These are phyloP conservation scores for Apantesis nais DNA, from an alignment of 2,888 invertebrate genomes.

Conservation along the genomic window DNA sequence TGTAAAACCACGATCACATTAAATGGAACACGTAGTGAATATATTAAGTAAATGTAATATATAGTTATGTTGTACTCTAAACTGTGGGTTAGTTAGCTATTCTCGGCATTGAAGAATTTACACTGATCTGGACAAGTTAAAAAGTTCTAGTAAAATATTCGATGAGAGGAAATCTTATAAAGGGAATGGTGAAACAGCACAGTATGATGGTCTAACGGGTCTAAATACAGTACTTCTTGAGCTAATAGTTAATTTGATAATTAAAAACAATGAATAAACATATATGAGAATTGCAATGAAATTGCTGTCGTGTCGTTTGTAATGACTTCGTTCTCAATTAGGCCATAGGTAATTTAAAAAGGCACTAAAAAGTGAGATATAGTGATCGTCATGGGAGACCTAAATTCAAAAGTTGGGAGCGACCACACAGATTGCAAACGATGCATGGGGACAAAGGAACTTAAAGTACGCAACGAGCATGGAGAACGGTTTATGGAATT, in stretches of 20 bases:
- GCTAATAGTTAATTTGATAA: too few species aligned
- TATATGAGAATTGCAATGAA: too few species aligned
- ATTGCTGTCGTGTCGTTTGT: too few species aligned
- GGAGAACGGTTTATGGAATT: not conserved
- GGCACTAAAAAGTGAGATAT: not conserved
- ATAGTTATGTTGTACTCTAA: not conserved
- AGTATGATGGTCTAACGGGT: too few species aligned
- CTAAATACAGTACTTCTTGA: too few species aligned
- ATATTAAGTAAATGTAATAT: not conserved
- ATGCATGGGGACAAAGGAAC: not conserved
- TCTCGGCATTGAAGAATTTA: not conserved
- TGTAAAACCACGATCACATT: constrained; percentile 23
- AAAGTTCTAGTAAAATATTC: too few species aligned
- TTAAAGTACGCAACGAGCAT: not conserved
- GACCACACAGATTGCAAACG: not conserved
- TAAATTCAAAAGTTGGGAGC: not conserved
- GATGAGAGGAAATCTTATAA: too few species aligned
- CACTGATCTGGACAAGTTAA: too few species aligned
- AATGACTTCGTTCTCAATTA: too few species aligned
- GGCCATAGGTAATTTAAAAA: too few species aligned
- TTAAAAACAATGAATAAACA: too few species aligned
- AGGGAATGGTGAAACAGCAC: too few species aligned
- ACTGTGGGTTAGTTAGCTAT: not conserved
- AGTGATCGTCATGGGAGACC: not conserved
- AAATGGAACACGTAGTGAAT: constrained; percentile 14